These are phyloP conservation scores for Verasper variegatus DNA, from an alignment of 2,113 vertebrate genomes.

Conservation along the genomic window DNA sequence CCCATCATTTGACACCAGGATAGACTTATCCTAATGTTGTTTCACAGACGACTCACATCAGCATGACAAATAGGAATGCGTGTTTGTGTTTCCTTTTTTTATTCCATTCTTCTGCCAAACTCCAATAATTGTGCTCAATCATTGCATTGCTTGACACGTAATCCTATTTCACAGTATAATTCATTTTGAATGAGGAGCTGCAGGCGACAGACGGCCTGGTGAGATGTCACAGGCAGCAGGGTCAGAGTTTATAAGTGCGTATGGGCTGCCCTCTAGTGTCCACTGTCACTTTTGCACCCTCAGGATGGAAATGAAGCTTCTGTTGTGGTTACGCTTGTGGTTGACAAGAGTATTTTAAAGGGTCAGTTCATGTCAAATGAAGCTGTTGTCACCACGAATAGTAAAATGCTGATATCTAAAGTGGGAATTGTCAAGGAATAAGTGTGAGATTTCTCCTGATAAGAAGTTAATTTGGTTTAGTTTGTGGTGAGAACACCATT, in stretches of 20 bases:
- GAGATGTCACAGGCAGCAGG: constrained; percentile 11
- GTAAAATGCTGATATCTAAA: background rate
- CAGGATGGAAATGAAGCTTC: background rate
- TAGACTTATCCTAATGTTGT: constrained; percentile 64
- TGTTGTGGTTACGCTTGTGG: too few species aligned
- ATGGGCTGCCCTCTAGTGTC: constrained; percentile 72
- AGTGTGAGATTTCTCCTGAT: background rate
- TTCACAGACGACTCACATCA: constrained; percentile 55
- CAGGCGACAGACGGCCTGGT: constrained; percentile 55
- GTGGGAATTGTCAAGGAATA: background rate
- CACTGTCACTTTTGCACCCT: background rate
- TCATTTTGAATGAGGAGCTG: constrained; percentile 71
- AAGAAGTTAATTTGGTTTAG: background rate
- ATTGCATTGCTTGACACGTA: constrained; percentile 78
- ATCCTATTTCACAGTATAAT: constrained; percentile 80
- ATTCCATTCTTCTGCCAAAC: constrained; percentile 57
- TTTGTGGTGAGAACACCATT: background rate
- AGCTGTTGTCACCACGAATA: too few species aligned
- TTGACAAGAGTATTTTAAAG: background rate
- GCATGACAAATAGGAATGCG: constrained; percentile 53
- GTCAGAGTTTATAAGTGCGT: constrained; percentile 11
- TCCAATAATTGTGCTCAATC: constrained; percentile 75
- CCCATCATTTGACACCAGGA: constrained; percentile 59
- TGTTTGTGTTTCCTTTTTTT: constrained; percentile 52
- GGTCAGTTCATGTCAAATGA: background rate